These are phyloP conservation scores for Cephus sareptanus DNA, from an alignment of 2,888 invertebrate species.

Conservation along the genomic window DNA sequence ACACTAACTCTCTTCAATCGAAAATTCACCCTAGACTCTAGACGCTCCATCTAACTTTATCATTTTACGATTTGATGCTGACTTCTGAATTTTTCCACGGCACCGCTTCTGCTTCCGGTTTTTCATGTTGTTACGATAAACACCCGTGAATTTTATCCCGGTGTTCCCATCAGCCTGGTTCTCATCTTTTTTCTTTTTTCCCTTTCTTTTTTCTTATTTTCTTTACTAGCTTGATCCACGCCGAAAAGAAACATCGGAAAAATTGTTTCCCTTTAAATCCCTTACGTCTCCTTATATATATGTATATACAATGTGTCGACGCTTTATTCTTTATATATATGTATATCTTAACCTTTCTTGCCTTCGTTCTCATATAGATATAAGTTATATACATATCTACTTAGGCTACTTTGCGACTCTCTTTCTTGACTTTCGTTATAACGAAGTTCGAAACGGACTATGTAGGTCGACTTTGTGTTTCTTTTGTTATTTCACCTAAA, in stretches of 20 bases:
- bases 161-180: slow-evolving; percentile 7
- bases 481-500: not conserved
- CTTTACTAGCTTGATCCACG: not conserved
- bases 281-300: not conserved
- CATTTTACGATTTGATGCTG: slow-evolving; percentile 23
- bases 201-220: slow-evolving; percentile 1
- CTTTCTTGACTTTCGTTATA: not conserved
- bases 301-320: not conserved
- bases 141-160: not conserved
- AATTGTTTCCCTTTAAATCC: slow-evolving; percentile 2
- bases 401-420: not conserved
- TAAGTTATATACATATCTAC: too few species aligned
- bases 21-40: not conserved
- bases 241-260: not conserved
- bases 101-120: not conserved
- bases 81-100: slow-evolving; percentile 5
- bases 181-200: not conserved
- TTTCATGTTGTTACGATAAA: not conserved
- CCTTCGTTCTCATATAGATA: not conserved
- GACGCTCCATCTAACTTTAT: slow-evolving; percentile 24
- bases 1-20: not conserved
- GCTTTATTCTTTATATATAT: not conserved
- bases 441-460: not conserved
- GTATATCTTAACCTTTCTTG: not conserved
- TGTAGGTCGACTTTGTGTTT: not conserved